Evolutionary conservation across 2,113 vertebrate genomes (phyloP).

Genomic region (Syrrhaptes paradoxus): DNA sequence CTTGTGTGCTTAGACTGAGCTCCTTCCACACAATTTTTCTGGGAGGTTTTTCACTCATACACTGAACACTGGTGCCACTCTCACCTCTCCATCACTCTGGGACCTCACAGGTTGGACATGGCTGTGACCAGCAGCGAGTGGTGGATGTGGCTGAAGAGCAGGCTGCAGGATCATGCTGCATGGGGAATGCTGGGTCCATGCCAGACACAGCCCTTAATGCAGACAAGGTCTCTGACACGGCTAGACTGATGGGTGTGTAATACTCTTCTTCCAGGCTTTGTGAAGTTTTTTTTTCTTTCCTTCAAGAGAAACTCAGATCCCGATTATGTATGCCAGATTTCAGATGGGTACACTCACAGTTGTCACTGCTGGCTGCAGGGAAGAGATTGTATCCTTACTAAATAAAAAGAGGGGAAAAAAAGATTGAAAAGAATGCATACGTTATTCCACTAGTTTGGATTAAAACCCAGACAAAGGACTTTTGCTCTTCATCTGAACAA

Average conservation of each 20-base stretch:
- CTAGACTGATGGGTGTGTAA: background rate
- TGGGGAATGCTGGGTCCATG: background rate
- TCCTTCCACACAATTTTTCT: background rate
- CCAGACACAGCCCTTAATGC: background rate
- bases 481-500: background rate
- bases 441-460: background rate
- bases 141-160: background rate
- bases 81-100: background rate
- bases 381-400: background rate
- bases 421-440: background rate
- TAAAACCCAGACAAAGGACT: constrained; percentile 10
- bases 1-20: background rate
- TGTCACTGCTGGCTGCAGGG: background rate
- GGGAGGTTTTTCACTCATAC: fast-evolving
- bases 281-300: background rate
- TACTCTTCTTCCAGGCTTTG: background rate
- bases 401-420: background rate
- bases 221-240: background rate
- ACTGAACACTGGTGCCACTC: fast-evolving
- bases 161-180: background rate
- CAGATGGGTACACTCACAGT: background rate
- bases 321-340: background rate
- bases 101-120: fast-evolving
- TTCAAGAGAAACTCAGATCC: background rate
- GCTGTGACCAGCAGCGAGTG: background rate